phyloP scores from a whole-genome alignment of 2,888 invertebrate genomes.

The Microplitis deprimator region DNA sequence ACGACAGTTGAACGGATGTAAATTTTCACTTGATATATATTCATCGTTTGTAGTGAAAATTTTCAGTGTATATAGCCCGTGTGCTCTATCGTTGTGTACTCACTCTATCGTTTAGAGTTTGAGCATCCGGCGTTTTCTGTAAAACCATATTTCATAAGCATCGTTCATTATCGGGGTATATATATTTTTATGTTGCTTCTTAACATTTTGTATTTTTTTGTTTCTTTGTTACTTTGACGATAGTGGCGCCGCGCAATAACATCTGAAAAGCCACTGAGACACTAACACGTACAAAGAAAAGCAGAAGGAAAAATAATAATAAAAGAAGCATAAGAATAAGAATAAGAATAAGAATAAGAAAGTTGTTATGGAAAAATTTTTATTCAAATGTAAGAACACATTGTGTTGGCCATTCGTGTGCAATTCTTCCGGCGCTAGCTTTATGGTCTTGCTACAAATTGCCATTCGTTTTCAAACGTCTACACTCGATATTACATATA shows the following conservation, averaged over 20 bases:
- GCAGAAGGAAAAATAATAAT: not conserved
- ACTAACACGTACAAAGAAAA: not conserved
- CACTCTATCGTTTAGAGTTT: not conserved
- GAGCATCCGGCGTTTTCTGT: not conserved
- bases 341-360: not conserved
- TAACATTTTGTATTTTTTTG: not conserved
- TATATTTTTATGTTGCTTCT: not conserved
- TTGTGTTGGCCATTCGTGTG: constrained; percentile 18
- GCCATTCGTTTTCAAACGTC: constrained; percentile 25
- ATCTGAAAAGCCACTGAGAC: not conserved
- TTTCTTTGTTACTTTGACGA: not conserved
- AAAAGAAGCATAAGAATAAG: not conserved
- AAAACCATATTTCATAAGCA: constrained; percentile 27
- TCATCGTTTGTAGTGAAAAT: constrained; percentile 24
- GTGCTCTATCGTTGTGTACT: not conserved
- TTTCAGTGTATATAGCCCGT: constrained; percentile 19
- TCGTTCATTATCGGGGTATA: constrained; percentile 19
- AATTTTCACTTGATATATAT: constrained; percentile 39
- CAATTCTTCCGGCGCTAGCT: constrained; percentile 15
- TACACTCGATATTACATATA: constrained; percentile 18
- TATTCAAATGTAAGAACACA: constrained; percentile 27
- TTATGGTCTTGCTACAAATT: constrained; percentile 15
- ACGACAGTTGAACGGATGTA: constrained; percentile 26
- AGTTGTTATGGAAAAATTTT: constrained; percentile 16
- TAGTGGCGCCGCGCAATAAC: not conserved